phyloP scores from a whole-genome alignment of 1,140 invertebrate genomes.

The Penaeus vannamei region DNA sequence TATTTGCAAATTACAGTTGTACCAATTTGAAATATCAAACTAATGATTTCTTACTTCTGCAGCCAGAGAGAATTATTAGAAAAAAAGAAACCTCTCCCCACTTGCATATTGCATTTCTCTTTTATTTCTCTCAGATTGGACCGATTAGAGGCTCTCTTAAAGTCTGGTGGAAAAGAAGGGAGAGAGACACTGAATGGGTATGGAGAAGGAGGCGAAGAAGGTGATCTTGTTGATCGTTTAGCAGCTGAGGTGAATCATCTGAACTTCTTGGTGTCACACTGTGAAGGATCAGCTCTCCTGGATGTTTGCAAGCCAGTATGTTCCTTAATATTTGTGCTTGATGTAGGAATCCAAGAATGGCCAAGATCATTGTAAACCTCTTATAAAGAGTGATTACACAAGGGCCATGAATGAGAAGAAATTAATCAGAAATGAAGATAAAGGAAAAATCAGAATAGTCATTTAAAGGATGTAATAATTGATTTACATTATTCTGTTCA shows the following conservation, averaged over 20 bases:
- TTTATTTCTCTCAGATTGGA: slow-evolving; percentile 38
- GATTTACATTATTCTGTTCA: slow-evolving; percentile 4
- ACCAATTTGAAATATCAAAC: no score
- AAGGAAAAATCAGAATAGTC: background rate
- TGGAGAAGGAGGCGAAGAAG: slow-evolving; percentile 25
- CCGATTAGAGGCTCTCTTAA: slow-evolving; percentile 40
- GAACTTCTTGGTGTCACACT: slow-evolving; percentile 81
- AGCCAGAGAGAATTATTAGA: no score
- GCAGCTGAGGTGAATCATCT: slow-evolving; percentile 84
- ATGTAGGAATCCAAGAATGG: background rate
- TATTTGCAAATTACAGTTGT: no score
- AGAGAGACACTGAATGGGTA: slow-evolving; percentile 4
- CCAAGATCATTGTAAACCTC: background rate
- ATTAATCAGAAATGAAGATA: background rate
- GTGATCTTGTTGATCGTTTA: slow-evolving; percentile 70
- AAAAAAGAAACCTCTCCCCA: slow-evolving; percentile 17
- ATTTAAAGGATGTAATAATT: background rate
- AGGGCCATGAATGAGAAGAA: background rate
- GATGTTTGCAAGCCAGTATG: slow-evolving; percentile 68
- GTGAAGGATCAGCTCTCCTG: slow-evolving; percentile 74
- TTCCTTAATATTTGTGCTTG: background rate
- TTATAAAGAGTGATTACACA: background rate
- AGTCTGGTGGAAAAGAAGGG: slow-evolving; percentile 32
- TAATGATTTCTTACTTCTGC: no score
- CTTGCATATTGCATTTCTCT: background rate